These are phyloP conservation scores for Rhinolophus ferrumequinum DNA, from an alignment of 2,113 vertebrate genomes.

Conservation along the genomic window DNA sequence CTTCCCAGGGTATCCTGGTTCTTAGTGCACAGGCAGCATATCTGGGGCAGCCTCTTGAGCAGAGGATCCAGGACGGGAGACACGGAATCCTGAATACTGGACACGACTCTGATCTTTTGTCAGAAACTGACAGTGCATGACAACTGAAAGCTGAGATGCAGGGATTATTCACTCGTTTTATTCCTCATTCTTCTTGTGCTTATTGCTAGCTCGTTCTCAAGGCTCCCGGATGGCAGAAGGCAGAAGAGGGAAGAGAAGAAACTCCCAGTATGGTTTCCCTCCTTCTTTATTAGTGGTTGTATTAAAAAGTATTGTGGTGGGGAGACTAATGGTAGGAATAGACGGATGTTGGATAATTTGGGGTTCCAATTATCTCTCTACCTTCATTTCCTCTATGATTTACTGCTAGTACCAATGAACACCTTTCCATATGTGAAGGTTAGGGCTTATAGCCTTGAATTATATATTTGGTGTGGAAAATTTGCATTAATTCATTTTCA, in stretches of 20 bases:
- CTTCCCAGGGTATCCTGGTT: background rate
- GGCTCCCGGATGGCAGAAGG: background rate
- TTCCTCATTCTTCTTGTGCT: slow-evolving; percentile 44
- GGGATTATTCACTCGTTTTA: slow-evolving; percentile 43
- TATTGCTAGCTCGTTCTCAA: background rate
- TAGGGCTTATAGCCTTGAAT: background rate
- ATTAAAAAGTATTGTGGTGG: background rate
- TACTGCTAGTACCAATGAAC: background rate
- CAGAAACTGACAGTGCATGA: slow-evolving; percentile 50
- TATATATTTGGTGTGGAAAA: background rate
- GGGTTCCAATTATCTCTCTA: background rate
- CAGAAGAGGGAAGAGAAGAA: background rate
- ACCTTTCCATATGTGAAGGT: background rate
- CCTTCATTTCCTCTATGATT: background rate
- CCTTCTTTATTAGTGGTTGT: slow-evolving; percentile 1
- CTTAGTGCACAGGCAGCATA: background rate
- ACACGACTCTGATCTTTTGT: slow-evolving; percentile 62
- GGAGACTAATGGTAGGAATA: background rate
- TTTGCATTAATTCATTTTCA: slow-evolving; percentile 8
- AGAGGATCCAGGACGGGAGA: background rate
- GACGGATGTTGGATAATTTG: background rate
- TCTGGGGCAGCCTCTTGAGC: background rate
- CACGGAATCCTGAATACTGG: background rate
- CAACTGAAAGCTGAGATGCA: background rate
- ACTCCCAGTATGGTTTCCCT: background rate